Conservation (phyloP, 2,113 vertebrate genomes). For the Rhinoptilus africanus region DNA sequence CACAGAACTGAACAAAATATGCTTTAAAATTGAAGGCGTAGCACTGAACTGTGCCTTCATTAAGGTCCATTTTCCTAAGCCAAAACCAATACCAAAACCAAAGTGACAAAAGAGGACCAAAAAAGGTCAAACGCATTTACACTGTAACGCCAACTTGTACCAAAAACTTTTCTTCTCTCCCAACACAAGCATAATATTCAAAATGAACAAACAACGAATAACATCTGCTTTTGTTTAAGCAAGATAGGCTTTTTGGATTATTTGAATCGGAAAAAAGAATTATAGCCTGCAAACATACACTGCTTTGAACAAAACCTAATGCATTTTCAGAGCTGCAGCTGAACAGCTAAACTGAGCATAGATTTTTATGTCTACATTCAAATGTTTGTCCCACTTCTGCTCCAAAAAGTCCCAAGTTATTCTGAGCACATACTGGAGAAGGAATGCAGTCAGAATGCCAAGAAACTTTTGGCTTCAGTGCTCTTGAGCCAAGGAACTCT, state of each 20-base stretch:
- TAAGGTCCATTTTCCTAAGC: neutral
- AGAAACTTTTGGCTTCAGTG: constrained; percentile 17
- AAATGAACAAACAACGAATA: neutral
- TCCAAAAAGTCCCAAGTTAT: constrained; percentile 46
- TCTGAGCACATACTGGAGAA: constrained; percentile 54
- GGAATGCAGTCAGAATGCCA: constrained; percentile 56
- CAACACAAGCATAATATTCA: neutral
- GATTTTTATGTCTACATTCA: neutral
- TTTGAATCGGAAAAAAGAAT: neutral
- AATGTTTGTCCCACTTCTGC: constrained; percentile 25
- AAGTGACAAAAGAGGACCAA: neutral
- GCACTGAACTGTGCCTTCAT: neutral
- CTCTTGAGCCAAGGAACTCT: constrained; percentile 34
- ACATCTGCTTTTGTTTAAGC: neutral
- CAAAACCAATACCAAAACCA: neutral
- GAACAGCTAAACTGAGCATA: neutral
- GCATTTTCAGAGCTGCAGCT: neutral
- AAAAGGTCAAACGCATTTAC: neutral
- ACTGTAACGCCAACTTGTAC: neutral
- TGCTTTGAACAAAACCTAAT: neutral
- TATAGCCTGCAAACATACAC: neutral
- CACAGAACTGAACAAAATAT: neutral
- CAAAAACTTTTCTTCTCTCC: neutral
- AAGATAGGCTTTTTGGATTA: neutral
- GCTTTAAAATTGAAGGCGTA: neutral